Evolutionary conservation across 2,888 invertebrate species (phyloP).

Genomic region (Microchrysa polita): DNA sequence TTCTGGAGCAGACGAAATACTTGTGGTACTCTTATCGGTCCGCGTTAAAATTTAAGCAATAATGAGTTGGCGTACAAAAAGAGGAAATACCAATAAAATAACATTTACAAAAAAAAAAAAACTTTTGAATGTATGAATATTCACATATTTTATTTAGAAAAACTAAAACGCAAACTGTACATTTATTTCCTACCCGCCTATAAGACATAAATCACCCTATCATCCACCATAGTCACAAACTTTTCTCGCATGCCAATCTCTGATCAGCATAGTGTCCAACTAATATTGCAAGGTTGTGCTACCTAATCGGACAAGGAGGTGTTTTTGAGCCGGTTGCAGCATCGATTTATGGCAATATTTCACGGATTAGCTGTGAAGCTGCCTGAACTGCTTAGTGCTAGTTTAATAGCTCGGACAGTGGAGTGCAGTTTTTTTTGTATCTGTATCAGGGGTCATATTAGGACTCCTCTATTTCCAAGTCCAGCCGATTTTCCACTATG

Average conservation of each 20-base stretch:
- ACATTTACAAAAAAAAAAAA: too few relatives aligned
- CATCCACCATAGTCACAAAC: conserved; percentile 20
- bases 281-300: conserved; percentile 4
- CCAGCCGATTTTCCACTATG: too few relatives aligned
- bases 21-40: too few relatives aligned
- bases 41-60: too few relatives aligned
- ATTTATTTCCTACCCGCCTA: too few relatives aligned
- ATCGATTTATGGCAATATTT: conserved; percentile 19
- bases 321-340: conserved; percentile 12
- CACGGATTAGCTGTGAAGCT: conserved; percentile 8
- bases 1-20: too few relatives aligned
- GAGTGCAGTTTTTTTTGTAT: background rate
- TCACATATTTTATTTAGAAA: too few relatives aligned
- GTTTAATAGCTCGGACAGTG: background rate
- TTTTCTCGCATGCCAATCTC: conserved; percentile 7
- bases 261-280: conserved; percentile 16
- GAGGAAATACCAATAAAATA: too few relatives aligned
- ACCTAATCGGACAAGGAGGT: conserved; percentile 21
- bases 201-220: conserved; percentile 24
- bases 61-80: too few relatives aligned
- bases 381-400: background rate
- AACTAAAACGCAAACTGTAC: too few relatives aligned
- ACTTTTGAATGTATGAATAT: too few relatives aligned
- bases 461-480: too few relatives aligned
- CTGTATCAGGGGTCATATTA: background rate